A percentile compares a stretch with the other conserved stretches of the same genome.
These are phyloP conservation scores for Trichechus manatus DNA, from an alignment of 2,113 vertebrate genomes.

Conservation along the genomic window DNA sequence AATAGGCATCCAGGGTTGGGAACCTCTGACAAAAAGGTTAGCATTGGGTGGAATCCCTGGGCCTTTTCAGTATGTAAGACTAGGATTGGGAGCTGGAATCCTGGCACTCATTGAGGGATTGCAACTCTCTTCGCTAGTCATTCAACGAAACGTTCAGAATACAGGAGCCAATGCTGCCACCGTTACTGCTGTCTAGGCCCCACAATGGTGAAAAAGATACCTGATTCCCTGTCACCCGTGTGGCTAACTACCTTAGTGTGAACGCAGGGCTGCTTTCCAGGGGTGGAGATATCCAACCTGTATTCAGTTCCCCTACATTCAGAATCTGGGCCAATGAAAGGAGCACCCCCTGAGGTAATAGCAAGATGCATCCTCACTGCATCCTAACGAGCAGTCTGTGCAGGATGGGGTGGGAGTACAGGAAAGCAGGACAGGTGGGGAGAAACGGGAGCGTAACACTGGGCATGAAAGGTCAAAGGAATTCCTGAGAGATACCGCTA, in stretches of 20 bases:
- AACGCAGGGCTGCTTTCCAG: neutral
- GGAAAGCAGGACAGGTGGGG: neutral
- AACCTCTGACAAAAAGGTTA: neutral
- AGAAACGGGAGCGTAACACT: neutral
- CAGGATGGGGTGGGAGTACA: fast-evolving
- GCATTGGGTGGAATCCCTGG: neutral
- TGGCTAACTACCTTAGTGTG: neutral
- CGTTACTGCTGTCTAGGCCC: neutral
- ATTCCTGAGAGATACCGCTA: neutral
- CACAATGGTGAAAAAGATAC: neutral
- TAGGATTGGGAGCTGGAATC: neutral
- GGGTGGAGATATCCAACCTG: neutral
- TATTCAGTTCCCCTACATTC: neutral
- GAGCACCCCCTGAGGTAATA: neutral
- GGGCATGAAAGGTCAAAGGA: neutral
- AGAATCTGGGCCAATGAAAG: neutral
- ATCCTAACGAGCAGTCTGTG: neutral
- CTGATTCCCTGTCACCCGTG: neutral
- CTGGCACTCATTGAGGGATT: neutral
- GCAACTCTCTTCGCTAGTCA: neutral
- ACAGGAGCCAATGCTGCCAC: neutral
- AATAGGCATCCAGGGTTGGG: neutral
- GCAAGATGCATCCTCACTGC: neutral
- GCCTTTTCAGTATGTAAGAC: neutral
- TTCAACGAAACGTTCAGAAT: neutral